A percentile compares a stretch with the other conserved stretches of the same genome.
Conservation (phyloP, 23 tunicate genomes). For the Ciona savignyi region DNA sequence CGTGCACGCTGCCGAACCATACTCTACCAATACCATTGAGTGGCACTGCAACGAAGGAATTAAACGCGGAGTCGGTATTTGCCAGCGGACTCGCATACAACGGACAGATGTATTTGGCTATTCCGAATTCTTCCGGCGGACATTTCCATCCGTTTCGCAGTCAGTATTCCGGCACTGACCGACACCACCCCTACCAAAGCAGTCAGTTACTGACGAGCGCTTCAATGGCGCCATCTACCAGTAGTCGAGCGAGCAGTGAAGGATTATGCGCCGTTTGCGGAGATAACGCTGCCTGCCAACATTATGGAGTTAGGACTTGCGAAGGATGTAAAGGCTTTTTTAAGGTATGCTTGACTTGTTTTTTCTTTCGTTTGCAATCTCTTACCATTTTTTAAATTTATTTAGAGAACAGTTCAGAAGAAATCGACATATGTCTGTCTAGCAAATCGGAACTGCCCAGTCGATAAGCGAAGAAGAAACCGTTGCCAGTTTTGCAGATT, state of each 20-base stretch:
- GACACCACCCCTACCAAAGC: conserved; percentile 28
- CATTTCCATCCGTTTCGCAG: conserved; percentile 32
- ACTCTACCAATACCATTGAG: background rate
- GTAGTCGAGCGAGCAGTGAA: conserved; percentile 51
- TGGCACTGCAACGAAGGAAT: conserved; percentile 3
- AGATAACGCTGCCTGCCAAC: conserved; percentile 97
- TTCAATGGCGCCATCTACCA: conserved; percentile 17
- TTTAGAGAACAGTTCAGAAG: conserved; percentile 94
- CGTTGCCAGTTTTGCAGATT: conserved; percentile 96
- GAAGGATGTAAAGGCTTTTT: conserved; percentile 99
- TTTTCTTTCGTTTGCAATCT: background rate
- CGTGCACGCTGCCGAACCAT: background rate
- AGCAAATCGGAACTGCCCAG: conserved; percentile 94
- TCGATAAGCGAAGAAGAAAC: conserved; percentile 88
- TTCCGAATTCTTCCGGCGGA: conserved; percentile 24
- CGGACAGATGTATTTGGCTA: conserved; percentile 55
- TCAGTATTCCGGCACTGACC: conserved; percentile 30
- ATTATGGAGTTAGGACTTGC: conserved; percentile 96
- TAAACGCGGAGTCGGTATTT: conserved; percentile 20
- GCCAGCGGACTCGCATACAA: conserved; percentile 24
- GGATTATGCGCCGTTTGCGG: conserved; percentile 97
- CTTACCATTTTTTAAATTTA: background rate
- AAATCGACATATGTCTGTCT: conserved; percentile 93
- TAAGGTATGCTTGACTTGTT: conserved; percentile 44
- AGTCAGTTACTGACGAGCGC: background rate